Base-by-base conservation (phyloP, 2,888 invertebrate species). In the Alentia gelatinosa region DNA sequence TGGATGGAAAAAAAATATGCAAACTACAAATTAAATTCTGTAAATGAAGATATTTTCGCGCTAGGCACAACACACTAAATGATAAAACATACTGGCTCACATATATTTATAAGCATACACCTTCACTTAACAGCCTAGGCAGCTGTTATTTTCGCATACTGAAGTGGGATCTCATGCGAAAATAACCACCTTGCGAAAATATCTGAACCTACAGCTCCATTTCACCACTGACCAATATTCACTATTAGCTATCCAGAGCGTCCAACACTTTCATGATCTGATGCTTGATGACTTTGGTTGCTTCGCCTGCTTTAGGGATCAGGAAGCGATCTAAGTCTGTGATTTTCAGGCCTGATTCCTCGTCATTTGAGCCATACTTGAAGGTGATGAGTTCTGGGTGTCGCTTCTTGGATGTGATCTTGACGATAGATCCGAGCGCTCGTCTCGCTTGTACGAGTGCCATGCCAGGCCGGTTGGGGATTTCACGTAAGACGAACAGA, bases 381-480 rank as follows among this genome's bases (percentile, higher is more conserved):
- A 99, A 99, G 0, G 99, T 99, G 92, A 99, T 99, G 94, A 99
- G 97, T 96, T 99, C 98, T 0, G 99, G 99, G 96, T 98, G 98
- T 91, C 98, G 97, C 96, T 99, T 99, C 96, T 99, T 98, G 19
- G 99, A 99, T 0, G 99, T 99, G 92, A 99, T 99, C 97, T 98
- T 99, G 12, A 99, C 98, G 94, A 99, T 98, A 89, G 98, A 98
- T 0, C 98, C 98, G 90, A 99, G 97, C 0, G 98, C 98, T 90
- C 99, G 97, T 92, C 98, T 97, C 0, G 98, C 98, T 94, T 98
- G 98, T 0, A 99, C 97, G 95, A 98, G 98, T 0, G 98, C 98
- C 93, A 97, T 97, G 0, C 98, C 98, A 90, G 95, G 94, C 94
- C 97, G 97, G 93, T 97, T 97, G 92, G 97, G 97, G 23, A 97